Conservation (phyloP, 2,888 invertebrate species). For the Agrotis segetum region DNA sequence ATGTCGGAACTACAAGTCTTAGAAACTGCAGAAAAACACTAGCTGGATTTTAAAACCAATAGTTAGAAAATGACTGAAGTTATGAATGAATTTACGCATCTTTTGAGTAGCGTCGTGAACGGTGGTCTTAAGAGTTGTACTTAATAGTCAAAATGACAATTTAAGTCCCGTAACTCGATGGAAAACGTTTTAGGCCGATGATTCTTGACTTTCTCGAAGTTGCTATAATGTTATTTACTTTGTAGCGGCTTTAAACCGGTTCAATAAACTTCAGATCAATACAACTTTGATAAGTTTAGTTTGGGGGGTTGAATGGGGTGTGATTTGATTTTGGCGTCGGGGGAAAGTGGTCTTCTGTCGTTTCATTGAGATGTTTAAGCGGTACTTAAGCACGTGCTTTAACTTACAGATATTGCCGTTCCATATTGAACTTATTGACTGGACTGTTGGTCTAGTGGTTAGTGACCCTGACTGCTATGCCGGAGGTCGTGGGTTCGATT, state of each 20-base stretch:
- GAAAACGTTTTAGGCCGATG: constrained; percentile 35
- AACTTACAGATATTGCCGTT: too few relatives aligned
- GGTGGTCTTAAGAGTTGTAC: constrained; percentile 1
- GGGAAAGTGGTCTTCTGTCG: neutral
- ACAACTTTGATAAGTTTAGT: constrained; percentile 37
- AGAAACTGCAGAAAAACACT: too few relatives aligned
- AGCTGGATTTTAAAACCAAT: too few relatives aligned
- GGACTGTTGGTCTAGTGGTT: too few relatives aligned
- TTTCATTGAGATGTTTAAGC: too few relatives aligned
- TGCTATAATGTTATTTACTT: constrained; percentile 45
- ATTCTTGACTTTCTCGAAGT: constrained; percentile 42
- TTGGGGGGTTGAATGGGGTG: neutral
- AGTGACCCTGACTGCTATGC: too few relatives aligned
- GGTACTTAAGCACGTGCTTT: too few relatives aligned
- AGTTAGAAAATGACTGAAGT: too few relatives aligned
- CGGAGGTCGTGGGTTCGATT: too few relatives aligned
- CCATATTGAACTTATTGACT: too few relatives aligned
- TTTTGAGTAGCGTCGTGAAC: neutral
- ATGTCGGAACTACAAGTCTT: too few relatives aligned
- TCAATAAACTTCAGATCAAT: constrained; percentile 39
- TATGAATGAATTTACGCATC: too few relatives aligned
- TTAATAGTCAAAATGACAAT: constrained; percentile 57
- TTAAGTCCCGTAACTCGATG: constrained; percentile 40
- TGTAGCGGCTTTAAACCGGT: constrained; percentile 20
- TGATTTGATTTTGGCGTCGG: constrained; percentile 8